These are phyloP conservation scores for Prionailurus bengalensis DNA, from an alignment of 2,113 vertebrate species.

Conservation along the genomic window DNA sequence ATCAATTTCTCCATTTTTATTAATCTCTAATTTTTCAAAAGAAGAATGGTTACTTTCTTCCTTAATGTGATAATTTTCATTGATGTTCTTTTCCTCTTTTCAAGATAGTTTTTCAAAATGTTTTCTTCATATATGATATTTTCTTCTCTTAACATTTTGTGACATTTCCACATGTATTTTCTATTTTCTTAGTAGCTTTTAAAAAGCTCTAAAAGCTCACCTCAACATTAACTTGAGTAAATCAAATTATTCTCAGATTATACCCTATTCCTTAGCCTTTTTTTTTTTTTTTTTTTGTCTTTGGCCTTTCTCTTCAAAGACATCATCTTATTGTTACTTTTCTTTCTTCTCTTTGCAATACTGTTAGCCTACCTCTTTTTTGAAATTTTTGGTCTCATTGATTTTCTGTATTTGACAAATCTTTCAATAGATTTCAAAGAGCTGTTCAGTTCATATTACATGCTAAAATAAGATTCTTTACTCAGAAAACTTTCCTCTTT, in stretches of 20 bases:
- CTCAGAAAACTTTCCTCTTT: conserved; percentile 23
- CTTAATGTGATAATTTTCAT: conserved; percentile 19
- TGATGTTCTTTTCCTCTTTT: neutral
- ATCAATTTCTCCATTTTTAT: neutral
- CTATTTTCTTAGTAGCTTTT: neutral
- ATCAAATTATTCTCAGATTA: conserved; percentile 58
- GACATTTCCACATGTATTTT: conserved; percentile 33
- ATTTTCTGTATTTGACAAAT: conserved; percentile 35
- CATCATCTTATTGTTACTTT: conserved; percentile 1
- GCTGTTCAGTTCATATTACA: neutral
- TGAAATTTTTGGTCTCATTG: conserved; percentile 42
- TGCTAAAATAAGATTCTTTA: neutral
- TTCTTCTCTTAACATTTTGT: conserved; percentile 32
- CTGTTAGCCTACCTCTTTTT: conserved; percentile 13
- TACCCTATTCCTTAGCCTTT: neutral
- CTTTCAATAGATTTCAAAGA: conserved; percentile 38
- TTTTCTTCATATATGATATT: conserved; percentile 4
- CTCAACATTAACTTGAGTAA: conserved; percentile 28
- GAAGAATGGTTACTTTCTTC: neutral
- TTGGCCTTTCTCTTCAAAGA: conserved; percentile 28
- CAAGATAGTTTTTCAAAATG: neutral
- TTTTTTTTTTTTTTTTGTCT: neutral
- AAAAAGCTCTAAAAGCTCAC: conserved; percentile 18
- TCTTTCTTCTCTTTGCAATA: conserved; percentile 25
- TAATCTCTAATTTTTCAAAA: neutral